phyloP scores from a whole-genome alignment of 2,113 vertebrate genomes.

The Nothocercus nigrocapillus region DNA sequence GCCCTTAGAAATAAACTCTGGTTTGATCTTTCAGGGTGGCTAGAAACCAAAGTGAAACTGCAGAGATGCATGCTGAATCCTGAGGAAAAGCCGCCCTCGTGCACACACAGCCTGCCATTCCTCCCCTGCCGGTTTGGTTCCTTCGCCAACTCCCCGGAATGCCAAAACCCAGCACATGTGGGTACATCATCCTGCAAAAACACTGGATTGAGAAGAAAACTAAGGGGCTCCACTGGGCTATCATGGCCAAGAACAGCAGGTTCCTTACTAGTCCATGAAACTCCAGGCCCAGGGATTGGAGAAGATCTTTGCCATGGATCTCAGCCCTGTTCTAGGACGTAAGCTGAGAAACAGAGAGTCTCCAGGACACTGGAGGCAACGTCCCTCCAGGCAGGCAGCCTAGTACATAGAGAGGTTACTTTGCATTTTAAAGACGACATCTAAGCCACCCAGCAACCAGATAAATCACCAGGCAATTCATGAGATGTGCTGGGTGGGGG shows the following conservation, averaged over 20 bases:
- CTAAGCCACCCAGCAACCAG: too few relatives aligned
- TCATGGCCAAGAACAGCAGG: neutral
- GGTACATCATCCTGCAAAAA: too few relatives aligned
- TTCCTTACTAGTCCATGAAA: neutral
- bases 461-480: too few relatives aligned
- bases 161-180: fast-evolving
- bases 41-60: neutral
- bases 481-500: too few relatives aligned
- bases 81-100: neutral
- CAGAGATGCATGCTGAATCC: neutral
- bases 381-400: neutral
- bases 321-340: neutral
- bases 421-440: too few relatives aligned
- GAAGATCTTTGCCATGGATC: neutral
- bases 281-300: neutral
- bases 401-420: too few relatives aligned
- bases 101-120: neutral
- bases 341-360: neutral
- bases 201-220: neutral
- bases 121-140: neutral
- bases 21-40: neutral
- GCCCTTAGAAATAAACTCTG: neutral
- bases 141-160: fast-evolving
- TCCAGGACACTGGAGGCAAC: neutral
- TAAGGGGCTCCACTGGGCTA: neutral